Evolutionary conservation across 1,140 invertebrate species (phyloP), one percentile per base, ranked within the genome.

Genomic region (Lucilia cuprina): DNA sequence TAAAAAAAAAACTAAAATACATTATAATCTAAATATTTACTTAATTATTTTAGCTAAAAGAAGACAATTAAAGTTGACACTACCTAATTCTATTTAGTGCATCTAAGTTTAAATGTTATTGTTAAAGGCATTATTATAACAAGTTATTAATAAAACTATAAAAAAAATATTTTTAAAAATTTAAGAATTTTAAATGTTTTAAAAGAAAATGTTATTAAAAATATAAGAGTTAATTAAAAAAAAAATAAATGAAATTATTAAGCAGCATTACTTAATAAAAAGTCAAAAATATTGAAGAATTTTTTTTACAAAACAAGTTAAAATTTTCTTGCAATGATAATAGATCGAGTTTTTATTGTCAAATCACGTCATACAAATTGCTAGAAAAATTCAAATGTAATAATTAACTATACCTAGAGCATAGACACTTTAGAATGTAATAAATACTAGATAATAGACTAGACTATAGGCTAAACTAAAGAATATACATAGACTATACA

Each of bases 261-360:
- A 60, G 65, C 65, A 70, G n/a, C n/a, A n/a, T 21, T 21, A 70
- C 65, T 70, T 70, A 70, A 70, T 70, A 70, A 70, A 70, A 21
- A 70, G 65, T 70, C 8, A 21, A 70, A 70, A 70, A 70, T 9
- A 21, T n/a, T n/a, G n/a, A n/a, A n/a, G n/a, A n/a, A n/a, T n/a
- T n/a, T n/a, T n/a, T n/a, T n/a, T n/a, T n/a, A n/a, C n/a, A n/a
- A n/a, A n/a, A n/a, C n/a, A n/a, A n/a, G n/a, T n/a, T n/a, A n/a
- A n/a, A n/a, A n/a, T n/a, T n/a, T n/a, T n/a, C n/a, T n/a, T n/a
- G n/a, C n/a, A n/a, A n/a, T n/a, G n/a, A n/a, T n/a, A n/a, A n/a
- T n/a, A n/a, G n/a, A n/a, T n/a, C n/a, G n/a, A n/a, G n/a, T n/a
- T n/a, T n/a, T n/a, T n/a, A n/a, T n/a, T n/a, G n/a, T n/a, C n/a